Conservation (phyloP, 2,888 invertebrate genomes). For the Tipula vernalis region DNA sequence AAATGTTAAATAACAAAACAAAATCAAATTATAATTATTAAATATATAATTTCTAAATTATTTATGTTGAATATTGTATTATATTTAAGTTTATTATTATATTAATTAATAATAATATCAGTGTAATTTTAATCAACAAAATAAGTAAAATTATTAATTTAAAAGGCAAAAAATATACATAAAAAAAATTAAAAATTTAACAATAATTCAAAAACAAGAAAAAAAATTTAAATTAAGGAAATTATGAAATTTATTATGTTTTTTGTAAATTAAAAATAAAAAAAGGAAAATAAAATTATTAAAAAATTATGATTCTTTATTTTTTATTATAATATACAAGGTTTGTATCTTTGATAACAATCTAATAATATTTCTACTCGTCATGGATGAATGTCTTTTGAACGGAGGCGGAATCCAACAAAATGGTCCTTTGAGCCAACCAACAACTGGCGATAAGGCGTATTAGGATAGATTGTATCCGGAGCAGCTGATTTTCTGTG, state of each 20-base stretch:
- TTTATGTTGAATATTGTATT: neutral
- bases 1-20: neutral
- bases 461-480: too few relatives aligned
- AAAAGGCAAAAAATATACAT: neutral
- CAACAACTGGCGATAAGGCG: too few relatives aligned
- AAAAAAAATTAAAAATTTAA: neutral
- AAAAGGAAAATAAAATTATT: neutral
- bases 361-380: too few relatives aligned
- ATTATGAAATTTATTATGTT: slow-evolving; percentile 4
- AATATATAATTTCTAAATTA: neutral
- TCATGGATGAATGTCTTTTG: too few relatives aligned
- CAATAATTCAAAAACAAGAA: neutral
- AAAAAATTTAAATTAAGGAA: neutral
- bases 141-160: neutral
- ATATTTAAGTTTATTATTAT: neutral
- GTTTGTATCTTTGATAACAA: neutral
- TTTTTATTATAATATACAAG: too few relatives aligned
- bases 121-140: slow-evolving; percentile 1
- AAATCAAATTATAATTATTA: neutral
- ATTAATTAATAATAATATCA: neutral
- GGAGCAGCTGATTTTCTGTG: too few relatives aligned
- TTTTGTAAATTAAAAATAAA: neutral
- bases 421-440: too few relatives aligned
- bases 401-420: too few relatives aligned
- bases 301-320: neutral